These are phyloP conservation scores for Gerris buenoi DNA, from an alignment of 1,140 invertebrate species.

Conservation along the genomic window DNA sequence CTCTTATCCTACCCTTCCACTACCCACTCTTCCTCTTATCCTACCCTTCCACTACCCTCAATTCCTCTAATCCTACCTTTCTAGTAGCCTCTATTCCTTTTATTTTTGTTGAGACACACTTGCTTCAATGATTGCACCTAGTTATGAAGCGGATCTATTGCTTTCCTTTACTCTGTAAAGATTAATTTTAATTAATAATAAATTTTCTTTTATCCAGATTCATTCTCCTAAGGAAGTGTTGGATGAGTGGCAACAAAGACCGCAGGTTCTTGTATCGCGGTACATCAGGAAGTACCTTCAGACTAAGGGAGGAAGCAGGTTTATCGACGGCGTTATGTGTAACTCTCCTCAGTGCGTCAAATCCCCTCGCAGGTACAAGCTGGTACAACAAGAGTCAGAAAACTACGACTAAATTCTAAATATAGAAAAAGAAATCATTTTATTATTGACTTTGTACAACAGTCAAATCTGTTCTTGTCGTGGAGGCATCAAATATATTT, in stretches of 20 bases:
- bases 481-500: too few species aligned
- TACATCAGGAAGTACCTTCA: slow-evolving; percentile 74
- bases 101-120: too few species aligned
- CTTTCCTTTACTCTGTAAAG: neutral
- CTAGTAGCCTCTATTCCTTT: too few species aligned
- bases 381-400: slow-evolving; percentile 79
- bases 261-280: slow-evolving; percentile 69
- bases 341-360: slow-evolving; percentile 48
- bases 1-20: too few species aligned
- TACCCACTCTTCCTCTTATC: too few species aligned
- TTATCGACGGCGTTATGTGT: slow-evolving; percentile 24
- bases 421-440: too few species aligned
- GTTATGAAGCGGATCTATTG: too few species aligned
- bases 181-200: neutral
- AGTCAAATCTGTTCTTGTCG: too few species aligned
- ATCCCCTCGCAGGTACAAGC: slow-evolving; percentile 65
- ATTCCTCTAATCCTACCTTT: too few species aligned
- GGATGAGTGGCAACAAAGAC: slow-evolving; percentile 83
- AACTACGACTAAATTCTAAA: slow-evolving; percentile 65
- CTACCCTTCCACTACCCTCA: too few species aligned
- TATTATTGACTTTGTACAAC: too few species aligned
- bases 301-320: slow-evolving; percentile 42
- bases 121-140: too few species aligned
- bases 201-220: slow-evolving; percentile 39
- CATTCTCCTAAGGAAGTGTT: slow-evolving; percentile 73